A percentile compares a stretch with the other conserved stretches of the same genome.
phyloP scores from a whole-genome alignment of 2,888 invertebrate species.

The Dugesia japonica region DNA sequence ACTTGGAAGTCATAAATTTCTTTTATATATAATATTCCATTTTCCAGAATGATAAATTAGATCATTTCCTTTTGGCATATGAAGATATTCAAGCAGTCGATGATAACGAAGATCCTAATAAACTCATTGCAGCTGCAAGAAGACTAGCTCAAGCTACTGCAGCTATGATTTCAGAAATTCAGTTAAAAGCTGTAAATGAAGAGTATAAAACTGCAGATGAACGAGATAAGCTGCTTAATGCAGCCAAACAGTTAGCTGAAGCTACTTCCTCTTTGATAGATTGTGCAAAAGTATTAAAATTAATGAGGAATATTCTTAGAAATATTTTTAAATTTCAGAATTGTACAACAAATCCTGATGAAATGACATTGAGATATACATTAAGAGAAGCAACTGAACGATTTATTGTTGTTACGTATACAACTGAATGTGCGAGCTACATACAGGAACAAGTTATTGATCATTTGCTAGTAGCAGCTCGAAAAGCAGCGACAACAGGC shows the following conservation, averaged over 20 bases:
- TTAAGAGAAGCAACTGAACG: constrained; percentile 77
- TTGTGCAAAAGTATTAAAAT: constrained; percentile 58
- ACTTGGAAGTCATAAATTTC: too few relatives aligned
- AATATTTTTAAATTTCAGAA: constrained; percentile 48
- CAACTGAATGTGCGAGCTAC: constrained; percentile 63
- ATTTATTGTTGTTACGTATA: constrained; percentile 67
- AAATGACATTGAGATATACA: constrained; percentile 65
- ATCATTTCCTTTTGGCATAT: constrained; percentile 17
- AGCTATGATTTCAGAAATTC: constrained; percentile 77
- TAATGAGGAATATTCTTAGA: background rate
- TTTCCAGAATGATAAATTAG: background rate
- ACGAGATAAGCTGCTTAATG: constrained; percentile 72
- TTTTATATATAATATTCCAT: too few relatives aligned
- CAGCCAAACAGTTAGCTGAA: constrained; percentile 82
- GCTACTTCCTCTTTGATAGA: constrained; percentile 92
- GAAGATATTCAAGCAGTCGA: constrained; percentile 9
- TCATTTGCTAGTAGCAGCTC: constrained; percentile 56
- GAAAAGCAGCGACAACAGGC: constrained; percentile 69
- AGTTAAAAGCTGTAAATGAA: constrained; percentile 60
- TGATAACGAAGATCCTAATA: background rate
- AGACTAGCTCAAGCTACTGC: constrained; percentile 59
- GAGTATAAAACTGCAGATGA: constrained; percentile 71
- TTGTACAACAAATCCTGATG: constrained; percentile 69
- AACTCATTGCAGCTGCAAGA: background rate
- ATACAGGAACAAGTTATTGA: constrained; percentile 60